Evolutionary conservation across 2,113 vertebrate species (phyloP).

Genomic region (Monopterus albus): DNA sequence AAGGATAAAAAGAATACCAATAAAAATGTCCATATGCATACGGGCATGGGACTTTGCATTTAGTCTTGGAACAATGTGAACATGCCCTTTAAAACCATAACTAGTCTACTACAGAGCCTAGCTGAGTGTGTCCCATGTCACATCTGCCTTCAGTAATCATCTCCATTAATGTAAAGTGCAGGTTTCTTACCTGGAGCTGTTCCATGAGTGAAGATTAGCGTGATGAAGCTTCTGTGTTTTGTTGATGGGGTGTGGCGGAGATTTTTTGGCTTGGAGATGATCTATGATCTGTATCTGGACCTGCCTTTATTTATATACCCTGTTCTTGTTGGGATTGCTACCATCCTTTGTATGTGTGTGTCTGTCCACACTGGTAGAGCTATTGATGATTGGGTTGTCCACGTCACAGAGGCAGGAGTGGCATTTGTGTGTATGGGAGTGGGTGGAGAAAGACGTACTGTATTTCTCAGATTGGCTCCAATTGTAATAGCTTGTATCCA

Average conservation of each 20-base stretch:
- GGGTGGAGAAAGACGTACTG: neutral
- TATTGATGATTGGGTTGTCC: neutral
- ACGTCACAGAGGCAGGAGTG: neutral
- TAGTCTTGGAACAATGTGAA: too few species aligned
- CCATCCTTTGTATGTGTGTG: neutral
- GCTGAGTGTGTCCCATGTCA: neutral
- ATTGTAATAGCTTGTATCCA: conserved; percentile 15
- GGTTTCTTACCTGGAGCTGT: conserved; percentile 70
- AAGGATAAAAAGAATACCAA: neutral
- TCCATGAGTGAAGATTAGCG: conserved; percentile 60
- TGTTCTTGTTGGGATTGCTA: neutral
- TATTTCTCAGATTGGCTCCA: neutral
- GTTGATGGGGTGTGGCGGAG: neutral
- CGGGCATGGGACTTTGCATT: neutral
- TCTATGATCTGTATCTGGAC: conserved; percentile 3
- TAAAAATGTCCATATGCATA: too few species aligned
- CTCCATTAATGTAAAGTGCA: neutral
- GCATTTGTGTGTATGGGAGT: neutral
- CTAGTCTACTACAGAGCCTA: neutral
- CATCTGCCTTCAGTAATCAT: neutral
- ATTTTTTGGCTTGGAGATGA: conserved; percentile 2
- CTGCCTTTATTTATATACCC: conserved; percentile 63
- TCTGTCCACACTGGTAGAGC: neutral
- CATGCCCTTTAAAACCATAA: too few species aligned
- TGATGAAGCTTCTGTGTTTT: neutral